Evolutionary conservation across 1,140 invertebrate genomes (phyloP).

Genomic region (Lasioglossum baleicum): DNA sequence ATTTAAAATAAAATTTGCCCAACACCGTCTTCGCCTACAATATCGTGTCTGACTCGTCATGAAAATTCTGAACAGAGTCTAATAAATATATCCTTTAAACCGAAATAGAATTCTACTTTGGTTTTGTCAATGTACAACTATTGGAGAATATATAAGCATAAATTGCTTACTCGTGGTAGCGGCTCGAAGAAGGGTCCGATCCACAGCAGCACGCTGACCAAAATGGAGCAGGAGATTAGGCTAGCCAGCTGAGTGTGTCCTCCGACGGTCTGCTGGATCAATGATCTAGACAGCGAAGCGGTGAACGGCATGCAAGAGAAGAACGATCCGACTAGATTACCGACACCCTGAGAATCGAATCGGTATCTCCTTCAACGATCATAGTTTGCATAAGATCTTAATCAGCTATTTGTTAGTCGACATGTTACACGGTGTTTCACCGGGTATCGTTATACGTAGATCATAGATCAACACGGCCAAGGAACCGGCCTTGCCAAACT

Average conservation of each 20-base stretch:
- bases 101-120: too few relatives aligned
- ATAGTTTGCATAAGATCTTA: too few relatives aligned
- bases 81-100: too few relatives aligned
- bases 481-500: neutral
- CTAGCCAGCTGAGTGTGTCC: conserved; percentile 90
- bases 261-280: conserved; percentile 91
- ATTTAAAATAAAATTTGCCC: too few relatives aligned
- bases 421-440: neutral
- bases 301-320: conserved; percentile 92
- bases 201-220: conserved; percentile 89
- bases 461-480: neutral
- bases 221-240: conserved; percentile 84
- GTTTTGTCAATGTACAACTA: too few relatives aligned
- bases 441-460: neutral
- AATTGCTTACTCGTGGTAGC: conserved; percentile 85
- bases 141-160: too few relatives aligned
- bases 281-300: conserved; percentile 89
- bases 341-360: conserved; percentile 83
- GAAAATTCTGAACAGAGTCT: too few relatives aligned
- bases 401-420: too few relatives aligned
- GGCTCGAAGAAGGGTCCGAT: conserved; percentile 91
- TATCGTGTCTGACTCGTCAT: too few relatives aligned
- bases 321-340: conserved; percentile 90
- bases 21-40: too few relatives aligned
- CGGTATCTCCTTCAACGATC: neutral